phyloP scores from a whole-genome alignment of 2,888 invertebrate genomes.

The Ormyrus thymus region DNA sequence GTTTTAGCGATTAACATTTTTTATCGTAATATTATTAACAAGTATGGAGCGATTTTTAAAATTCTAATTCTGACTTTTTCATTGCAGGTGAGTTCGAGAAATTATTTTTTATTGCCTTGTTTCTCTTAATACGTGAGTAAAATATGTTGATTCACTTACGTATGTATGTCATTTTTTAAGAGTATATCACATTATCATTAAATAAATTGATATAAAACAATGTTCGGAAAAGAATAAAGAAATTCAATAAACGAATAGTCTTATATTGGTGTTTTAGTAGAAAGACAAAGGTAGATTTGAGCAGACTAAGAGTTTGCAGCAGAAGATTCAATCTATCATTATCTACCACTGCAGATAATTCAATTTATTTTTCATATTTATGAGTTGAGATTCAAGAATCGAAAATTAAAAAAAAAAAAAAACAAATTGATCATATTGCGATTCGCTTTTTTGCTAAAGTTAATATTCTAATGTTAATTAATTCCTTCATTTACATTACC shows the following conservation, averaged over 20 bases:
- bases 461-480: conserved; percentile 30
- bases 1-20: no score
- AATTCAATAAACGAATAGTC: conserved; percentile 13
- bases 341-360: conserved; percentile 65
- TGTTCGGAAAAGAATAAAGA: no score
- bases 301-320: conserved; percentile 56
- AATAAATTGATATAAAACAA: no score
- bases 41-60: background rate
- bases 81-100: conserved; percentile 30
- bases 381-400: conserved; percentile 53
- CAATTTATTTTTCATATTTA: conserved; percentile 68
- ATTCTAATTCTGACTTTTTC: background rate
- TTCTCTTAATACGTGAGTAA: background rate
- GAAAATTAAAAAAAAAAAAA: conserved; percentile 16
- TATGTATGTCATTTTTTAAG: no score
- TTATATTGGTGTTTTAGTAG: conserved; percentile 18
- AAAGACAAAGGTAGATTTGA: conserved; percentile 43
- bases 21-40: background rate
- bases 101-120: background rate
- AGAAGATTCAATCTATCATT: conserved; percentile 65
- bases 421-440: conserved; percentile 23
- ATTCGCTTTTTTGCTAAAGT: conserved; percentile 9
- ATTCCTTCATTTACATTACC: no score
- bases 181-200: no score
- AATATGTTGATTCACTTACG: no score